phyloP scores from a whole-genome alignment of 2,888 invertebrate genomes.

The Sinotaia quadrata region DNA sequence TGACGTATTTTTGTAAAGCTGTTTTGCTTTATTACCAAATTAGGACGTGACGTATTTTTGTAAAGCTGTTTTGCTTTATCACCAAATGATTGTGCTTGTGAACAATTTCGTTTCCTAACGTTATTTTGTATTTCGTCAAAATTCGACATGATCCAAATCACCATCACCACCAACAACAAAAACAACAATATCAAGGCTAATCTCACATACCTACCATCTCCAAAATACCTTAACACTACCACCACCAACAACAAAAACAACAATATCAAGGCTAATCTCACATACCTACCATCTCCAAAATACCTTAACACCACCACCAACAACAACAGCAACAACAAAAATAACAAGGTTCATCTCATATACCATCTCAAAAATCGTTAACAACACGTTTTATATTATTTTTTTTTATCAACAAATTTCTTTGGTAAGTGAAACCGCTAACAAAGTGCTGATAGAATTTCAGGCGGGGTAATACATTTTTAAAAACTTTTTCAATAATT shows the following conservation, averaged over 20 bases:
- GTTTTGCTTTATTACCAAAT: too few relatives aligned
- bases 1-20: too few relatives aligned
- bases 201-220: not conserved
- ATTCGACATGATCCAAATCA: not conserved
- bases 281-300: not conserved
- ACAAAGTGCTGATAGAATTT: too few relatives aligned
- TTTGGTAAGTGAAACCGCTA: too few relatives aligned
- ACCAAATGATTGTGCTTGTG: too few relatives aligned
- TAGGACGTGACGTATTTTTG: too few relatives aligned
- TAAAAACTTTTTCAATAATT: too few relatives aligned
- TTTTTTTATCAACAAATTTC: too few relatives aligned
- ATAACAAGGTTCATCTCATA: not conserved
- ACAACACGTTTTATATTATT: not conserved
- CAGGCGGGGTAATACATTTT: too few relatives aligned
- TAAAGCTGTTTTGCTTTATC: too few relatives aligned
- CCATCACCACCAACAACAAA: conserved; percentile 10
- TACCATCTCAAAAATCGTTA: not conserved
- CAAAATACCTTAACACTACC: not conserved
- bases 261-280: not conserved
- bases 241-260: not conserved
- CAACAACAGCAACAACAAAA: not conserved
- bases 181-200: not conserved
- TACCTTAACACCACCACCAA: not conserved
- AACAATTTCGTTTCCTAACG: too few relatives aligned
- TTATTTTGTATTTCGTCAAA: too few relatives aligned